phyloP scores from a whole-genome alignment of 2,888 invertebrate species.

The Torymus tubicola region DNA sequence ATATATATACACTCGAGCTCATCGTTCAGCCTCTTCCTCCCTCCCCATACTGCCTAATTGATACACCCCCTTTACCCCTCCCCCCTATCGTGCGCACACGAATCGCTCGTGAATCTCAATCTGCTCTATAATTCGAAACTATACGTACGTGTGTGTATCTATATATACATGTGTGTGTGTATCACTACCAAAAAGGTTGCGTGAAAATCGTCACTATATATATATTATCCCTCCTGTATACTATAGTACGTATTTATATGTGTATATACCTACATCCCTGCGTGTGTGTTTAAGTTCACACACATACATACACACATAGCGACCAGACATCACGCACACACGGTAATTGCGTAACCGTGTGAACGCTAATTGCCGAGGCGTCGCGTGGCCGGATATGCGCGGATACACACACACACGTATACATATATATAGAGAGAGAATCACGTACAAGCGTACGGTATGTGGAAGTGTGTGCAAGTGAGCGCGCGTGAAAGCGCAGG shows the following conservation, averaged over 20 bases:
- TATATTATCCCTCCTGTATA: too few relatives aligned
- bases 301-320: too few relatives aligned
- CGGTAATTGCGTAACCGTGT: conserved; percentile 56
- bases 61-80: background rate
- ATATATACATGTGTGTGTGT: background rate
- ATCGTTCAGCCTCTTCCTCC: too few relatives aligned
- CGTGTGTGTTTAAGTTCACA: too few relatives aligned
- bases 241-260: too few relatives aligned
- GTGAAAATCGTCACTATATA: conserved; percentile 5
- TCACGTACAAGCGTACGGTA: background rate
- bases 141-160: background rate
- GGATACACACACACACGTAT: background rate
- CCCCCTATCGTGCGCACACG: background rate
- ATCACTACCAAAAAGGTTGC: conserved; percentile 37
- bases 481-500: background rate
- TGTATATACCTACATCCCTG: too few relatives aligned
- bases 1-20: too few relatives aligned
- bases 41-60: background rate
- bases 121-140: background rate
- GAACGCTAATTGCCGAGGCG: conserved; percentile 51
- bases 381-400: conserved; percentile 2
- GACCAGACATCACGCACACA: too few relatives aligned
- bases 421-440: background rate
- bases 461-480: background rate
- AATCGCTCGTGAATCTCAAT: background rate